Evolutionary conservation across 92 coral and sea anemone species (phyloP), one percentile per base, ranked within the genome.

Genomic region (Chrysogorgia sp.): DNA sequence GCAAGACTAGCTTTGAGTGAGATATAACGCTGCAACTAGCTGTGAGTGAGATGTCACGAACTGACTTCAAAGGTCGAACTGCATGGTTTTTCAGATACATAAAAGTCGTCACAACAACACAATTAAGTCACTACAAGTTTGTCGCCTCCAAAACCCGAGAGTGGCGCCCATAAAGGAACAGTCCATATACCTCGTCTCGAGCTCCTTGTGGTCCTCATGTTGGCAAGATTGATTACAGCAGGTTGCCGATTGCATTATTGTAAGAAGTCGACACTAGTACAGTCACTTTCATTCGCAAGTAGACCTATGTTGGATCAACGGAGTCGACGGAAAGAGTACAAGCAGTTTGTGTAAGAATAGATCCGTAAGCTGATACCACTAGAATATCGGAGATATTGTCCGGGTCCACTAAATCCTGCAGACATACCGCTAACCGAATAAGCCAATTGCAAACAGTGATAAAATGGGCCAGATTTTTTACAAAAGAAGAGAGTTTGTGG

Each of bases 251-350:
- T 56, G 70, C 90, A 15, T 25, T 66, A 45, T 28, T 31, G 48
- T 53, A 58, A 40, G 75, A 71, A 35, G 23, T 85, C 49, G 80
- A 63, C 32, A 43, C 40, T 70, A 24, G 75, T 48, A 68, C 58
- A 52, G 74, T 65, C 1, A 26, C 62, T 58, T 53, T 79, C 87
- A 88, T 62, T 81, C 85, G 25, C 58, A 58, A 28, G 85, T 83
- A 50, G 85, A 80, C 28, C 33, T 90, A 29, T 45, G 45, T 67
- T 88, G 89, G 89, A 85, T 88, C 72, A 67, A 69, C 43, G 86
- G 74, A 7, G 77, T 55, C 40, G 69, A 47, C n/a, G n/a, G 43
- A 37, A 37, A 37, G 43, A 37, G 43, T 37, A 37, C 43, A 86
- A 86, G 65, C 90, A 78, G 67, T 82, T 82, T 32, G 77, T 82